phyloP scores from a whole-genome alignment of 2,888 invertebrate genomes.

The Lithophane leautieri region DNA sequence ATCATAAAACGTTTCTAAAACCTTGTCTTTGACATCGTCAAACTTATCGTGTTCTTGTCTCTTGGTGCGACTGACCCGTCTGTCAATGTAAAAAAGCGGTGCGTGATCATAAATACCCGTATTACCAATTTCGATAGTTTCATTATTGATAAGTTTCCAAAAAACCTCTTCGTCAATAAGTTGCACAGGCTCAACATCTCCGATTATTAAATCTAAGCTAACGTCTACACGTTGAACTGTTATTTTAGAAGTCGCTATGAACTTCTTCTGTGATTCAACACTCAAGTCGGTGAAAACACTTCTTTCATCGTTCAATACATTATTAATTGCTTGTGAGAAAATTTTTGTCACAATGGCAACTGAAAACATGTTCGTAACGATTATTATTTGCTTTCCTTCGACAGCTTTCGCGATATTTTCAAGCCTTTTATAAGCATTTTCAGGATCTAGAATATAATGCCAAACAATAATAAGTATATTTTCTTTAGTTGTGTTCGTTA shows the following conservation, averaged over 20 bases:
- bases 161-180: constrained; percentile 34
- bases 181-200: constrained; percentile 16
- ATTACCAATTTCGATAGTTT: constrained; percentile 24
- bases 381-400: constrained; percentile 14
- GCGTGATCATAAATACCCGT: no score
- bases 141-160: constrained; percentile 27
- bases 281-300: constrained; percentile 37
- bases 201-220: constrained; percentile 25
- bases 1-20: constrained; percentile 34
- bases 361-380: constrained; percentile 10
- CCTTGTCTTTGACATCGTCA: not conserved
- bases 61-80: constrained; percentile 14
- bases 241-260: constrained; percentile 29
- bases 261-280: constrained; percentile 24
- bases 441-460: not conserved
- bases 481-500: not conserved
- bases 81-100: no score
- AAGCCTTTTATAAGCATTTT: not conserved
- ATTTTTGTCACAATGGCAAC: not conserved
- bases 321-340: constrained; percentile 6
- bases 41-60: not conserved
- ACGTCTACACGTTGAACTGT: constrained; percentile 49
- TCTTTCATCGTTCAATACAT: constrained; percentile 14
- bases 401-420: constrained; percentile 22
- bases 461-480: constrained; percentile 18